Evolutionary conservation across 2,113 vertebrate species (phyloP), one percentile per base, ranked within the genome.

Genomic region (Thunnus thynnus): DNA sequence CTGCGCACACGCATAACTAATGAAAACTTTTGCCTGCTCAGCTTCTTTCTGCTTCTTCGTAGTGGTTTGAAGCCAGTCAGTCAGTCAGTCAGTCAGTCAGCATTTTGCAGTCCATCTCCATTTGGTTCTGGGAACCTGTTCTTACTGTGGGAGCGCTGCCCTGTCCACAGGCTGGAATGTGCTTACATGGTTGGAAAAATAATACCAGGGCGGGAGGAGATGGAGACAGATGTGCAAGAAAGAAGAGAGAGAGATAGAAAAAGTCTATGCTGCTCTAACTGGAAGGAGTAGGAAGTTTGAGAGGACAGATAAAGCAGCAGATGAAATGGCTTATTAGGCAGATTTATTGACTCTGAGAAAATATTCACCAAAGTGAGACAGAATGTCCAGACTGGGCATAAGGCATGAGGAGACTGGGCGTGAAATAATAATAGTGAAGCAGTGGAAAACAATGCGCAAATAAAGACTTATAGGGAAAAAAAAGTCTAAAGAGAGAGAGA

Each of bases 141-240:
- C 72, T 84, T 88, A 67, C 89, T 86, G 83, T 86, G 69, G 86
- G 84, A 90, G 85, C 72, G 65, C 65, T 57, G 76, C 78, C 61
- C 86, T 72, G 84, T 91, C 88, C 86, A 81, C 78, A 86, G 71
- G 51, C 67, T 90, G 88, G 93, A 95, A 95, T 94, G 91, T 93
- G 92, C 93, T 95, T 94, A 92, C 87, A 90, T 55, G 66, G 86
- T 82, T 92, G 91, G 93, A 93, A 94, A 92, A 88, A 70, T 72
- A 71, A 55, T 84, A 88, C 60, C 55, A 81, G 62, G 32, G 76
- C 76, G 79, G 71, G 76, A 77, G 74, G 69, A 80, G 76, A 86
- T 58, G 52, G 64, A 86, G 75, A 88, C 73, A 85, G 84, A 88
- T 62, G 71, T 85, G 81, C 66, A 78, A 79, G 61, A 83, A 69